Conservation (phyloP, 2,113 vertebrate species). For the Nanorana parkeri region DNA sequence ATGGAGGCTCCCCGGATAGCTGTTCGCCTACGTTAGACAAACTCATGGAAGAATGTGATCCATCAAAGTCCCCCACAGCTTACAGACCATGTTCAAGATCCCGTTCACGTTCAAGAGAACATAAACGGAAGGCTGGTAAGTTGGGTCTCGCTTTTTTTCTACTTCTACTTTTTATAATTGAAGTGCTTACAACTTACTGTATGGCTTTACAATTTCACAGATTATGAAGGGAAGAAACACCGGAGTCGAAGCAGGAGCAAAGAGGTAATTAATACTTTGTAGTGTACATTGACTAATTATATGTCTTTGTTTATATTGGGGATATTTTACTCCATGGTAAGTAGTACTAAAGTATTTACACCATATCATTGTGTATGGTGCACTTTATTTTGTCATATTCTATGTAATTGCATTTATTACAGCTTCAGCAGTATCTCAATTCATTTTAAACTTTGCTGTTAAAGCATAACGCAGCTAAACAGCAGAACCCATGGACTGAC, state of each 20-base stretch:
- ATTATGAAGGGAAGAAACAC: constrained; percentile 83
- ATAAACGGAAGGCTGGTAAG: constrained; percentile 86
- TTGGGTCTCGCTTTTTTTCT: background rate
- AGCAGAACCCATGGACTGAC: background rate
- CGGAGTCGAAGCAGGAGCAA: constrained; percentile 98
- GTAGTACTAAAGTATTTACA: constrained; percentile 69
- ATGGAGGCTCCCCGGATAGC: constrained; percentile 76
- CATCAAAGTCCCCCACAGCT: constrained; percentile 85
- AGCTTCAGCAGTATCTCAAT: constrained; percentile 30
- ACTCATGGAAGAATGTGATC: constrained; percentile 84
- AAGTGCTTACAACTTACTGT: constrained; percentile 1
- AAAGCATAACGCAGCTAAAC: background rate
- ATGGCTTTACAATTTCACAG: constrained; percentile 59
- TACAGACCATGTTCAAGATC: constrained; percentile 93
- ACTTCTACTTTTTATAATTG: background rate
- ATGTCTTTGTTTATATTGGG: constrained; percentile 64
- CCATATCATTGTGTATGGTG: background rate
- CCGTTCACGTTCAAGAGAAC: constrained; percentile 85
- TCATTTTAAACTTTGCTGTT: background rate
- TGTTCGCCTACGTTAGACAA: constrained; percentile 81
- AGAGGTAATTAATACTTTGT: constrained; percentile 96
- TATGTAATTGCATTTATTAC: constrained; percentile 1
- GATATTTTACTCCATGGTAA: constrained; percentile 81
- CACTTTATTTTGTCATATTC: background rate
- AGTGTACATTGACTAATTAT: constrained; percentile 76